Conservation (phyloP, 1,140 invertebrate genomes). For the Gyrodactylus bullatarudis region DNA sequence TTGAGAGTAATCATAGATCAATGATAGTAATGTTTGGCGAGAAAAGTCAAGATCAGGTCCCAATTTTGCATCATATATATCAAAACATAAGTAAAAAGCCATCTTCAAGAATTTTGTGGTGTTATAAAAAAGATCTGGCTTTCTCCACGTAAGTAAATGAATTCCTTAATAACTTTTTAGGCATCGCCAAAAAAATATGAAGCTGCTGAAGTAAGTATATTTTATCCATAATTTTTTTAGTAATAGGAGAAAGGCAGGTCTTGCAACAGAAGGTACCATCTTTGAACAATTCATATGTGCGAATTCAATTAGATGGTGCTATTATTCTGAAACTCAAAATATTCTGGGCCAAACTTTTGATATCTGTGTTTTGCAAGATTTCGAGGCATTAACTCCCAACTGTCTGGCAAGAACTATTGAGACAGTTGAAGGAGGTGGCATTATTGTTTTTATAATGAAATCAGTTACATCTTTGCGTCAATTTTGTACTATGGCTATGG, state of each 20-base stretch:
- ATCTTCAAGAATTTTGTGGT: not conserved
- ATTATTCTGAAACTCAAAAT: constrained; percentile 81
- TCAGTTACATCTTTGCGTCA: constrained; percentile 57
- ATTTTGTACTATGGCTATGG: constrained; percentile 82
- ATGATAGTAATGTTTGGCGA: not conserved
- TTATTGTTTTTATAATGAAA: constrained; percentile 49
- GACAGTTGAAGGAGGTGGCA: constrained; percentile 83
- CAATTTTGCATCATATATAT: not conserved
- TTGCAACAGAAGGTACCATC: not conserved
- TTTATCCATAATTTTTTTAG: not conserved
- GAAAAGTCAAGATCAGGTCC: not conserved
- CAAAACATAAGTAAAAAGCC: not conserved
- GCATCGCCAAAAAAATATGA: not conserved
- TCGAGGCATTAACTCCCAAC: constrained; percentile 95
- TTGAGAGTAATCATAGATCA: not conserved
- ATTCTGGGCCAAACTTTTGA: constrained; percentile 89
- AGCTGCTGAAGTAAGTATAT: not conserved
- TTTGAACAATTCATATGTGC: constrained; percentile 3
- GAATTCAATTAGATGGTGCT: constrained; percentile 49
- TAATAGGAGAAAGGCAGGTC: not conserved
- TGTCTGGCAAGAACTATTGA: constrained; percentile 77
- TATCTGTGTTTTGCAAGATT: constrained; percentile 84
- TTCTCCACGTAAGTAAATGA: not conserved
- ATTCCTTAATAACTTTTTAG: not conserved
- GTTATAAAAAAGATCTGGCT: not conserved